phyloP scores from a whole-genome alignment of 2,113 vertebrate genomes.

The Vulpes ferrilata region DNA sequence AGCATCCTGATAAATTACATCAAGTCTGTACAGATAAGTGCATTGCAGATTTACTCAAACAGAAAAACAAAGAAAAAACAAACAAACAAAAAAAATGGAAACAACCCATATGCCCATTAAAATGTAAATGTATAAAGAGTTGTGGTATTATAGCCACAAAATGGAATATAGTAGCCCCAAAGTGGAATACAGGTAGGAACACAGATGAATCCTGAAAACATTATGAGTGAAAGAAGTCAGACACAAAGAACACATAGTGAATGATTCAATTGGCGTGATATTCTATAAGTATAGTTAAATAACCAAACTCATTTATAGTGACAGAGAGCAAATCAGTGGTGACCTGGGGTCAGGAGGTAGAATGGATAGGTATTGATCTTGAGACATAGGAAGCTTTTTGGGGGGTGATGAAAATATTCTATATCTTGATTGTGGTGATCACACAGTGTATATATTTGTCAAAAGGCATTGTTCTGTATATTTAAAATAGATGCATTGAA shows the following conservation, averaged over 20 bases:
- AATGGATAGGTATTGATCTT: background rate
- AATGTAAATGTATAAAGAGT: background rate
- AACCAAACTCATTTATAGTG: background rate
- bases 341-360: background rate
- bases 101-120: background rate
- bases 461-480: background rate
- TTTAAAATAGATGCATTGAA: background rate
- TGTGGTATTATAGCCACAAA: background rate
- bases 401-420: background rate
- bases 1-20: background rate
- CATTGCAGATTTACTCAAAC: background rate
- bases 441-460: background rate
- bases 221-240: background rate
- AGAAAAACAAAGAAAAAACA: slow-evolving; percentile 11
- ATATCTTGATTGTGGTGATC: background rate
- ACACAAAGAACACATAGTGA: background rate
- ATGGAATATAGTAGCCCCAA: background rate
- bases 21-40: background rate
- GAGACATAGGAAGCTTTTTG: background rate
- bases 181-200: background rate
- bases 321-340: background rate
- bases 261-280: background rate
- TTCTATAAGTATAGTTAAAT: background rate
- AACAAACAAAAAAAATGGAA: background rate
- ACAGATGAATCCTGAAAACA: background rate